phyloP scores from a whole-genome alignment of 2,888 invertebrate genomes.

The Aleiodes leptofemur region DNA sequence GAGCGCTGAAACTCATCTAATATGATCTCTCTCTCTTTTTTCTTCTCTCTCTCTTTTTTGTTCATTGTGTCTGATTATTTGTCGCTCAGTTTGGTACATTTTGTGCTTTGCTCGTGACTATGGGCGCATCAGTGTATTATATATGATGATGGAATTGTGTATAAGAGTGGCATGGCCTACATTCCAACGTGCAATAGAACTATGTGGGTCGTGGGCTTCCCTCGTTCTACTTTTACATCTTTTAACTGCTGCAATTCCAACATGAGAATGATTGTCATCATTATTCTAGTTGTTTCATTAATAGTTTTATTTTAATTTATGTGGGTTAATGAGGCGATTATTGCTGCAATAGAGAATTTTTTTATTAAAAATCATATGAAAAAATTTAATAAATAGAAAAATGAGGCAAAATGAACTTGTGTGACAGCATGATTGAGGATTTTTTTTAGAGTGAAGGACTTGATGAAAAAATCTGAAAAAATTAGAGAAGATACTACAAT shows the following conservation, averaged over 20 bases:
- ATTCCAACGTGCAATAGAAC: slow-evolving; percentile 43
- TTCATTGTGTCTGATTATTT: slow-evolving; percentile 1
- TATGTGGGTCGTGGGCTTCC: slow-evolving; percentile 48
- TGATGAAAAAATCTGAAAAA: too few species aligned
- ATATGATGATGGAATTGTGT: slow-evolving; percentile 20
- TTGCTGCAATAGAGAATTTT: too few species aligned
- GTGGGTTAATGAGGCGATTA: too few species aligned
- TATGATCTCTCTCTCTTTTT: not conserved
- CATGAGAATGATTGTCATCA: slow-evolving; percentile 7
- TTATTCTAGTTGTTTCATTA: slow-evolving; percentile 8
- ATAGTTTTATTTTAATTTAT: slow-evolving; percentile 19
- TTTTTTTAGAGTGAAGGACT: too few species aligned
- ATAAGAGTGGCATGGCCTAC: slow-evolving; percentile 43
- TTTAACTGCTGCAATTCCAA: slow-evolving; percentile 2
- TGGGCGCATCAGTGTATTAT: slow-evolving; percentile 27
- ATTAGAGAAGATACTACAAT: too few species aligned
- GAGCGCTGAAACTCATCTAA: not conserved
- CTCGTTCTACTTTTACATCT: slow-evolving; percentile 46
- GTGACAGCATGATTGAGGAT: too few species aligned
- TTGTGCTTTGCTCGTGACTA: slow-evolving; percentile 24
- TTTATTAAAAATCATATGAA: too few species aligned
- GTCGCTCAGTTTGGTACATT: slow-evolving; percentile 21
- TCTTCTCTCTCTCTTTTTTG: not conserved
- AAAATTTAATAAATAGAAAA: too few species aligned
- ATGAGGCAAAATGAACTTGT: too few species aligned